Percentiles rank a stretch among this genome's conserved stretches.
Evolutionary conservation across 2,113 vertebrate species (phyloP).

Genomic region (Notarius quadriscutis): DNA sequence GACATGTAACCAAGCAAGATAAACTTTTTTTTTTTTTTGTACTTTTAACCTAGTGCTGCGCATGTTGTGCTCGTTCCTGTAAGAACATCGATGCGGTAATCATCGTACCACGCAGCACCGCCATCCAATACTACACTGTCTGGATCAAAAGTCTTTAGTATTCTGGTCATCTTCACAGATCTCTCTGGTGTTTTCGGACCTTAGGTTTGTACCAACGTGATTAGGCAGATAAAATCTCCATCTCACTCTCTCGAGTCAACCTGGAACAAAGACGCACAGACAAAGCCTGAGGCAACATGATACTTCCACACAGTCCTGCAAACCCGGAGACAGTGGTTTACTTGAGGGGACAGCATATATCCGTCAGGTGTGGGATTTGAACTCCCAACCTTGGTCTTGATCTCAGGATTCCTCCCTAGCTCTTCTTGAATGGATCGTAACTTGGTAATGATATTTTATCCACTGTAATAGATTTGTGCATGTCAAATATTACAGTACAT

Average conservation of each 20-base stretch:
- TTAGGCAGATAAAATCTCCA: conserved; percentile 27
- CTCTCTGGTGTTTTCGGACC: not conserved
- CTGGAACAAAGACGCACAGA: not conserved
- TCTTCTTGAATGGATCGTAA: not conserved
- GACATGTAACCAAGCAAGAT: not conserved
- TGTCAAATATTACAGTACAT: not conserved
- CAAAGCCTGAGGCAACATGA: conserved; percentile 15
- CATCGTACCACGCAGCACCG: not conserved
- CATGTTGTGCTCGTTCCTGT: not conserved
- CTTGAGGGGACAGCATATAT: not conserved
- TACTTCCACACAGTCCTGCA: not conserved
- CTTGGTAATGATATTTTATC: not conserved
- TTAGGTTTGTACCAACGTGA: not conserved
- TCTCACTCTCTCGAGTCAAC: not conserved
- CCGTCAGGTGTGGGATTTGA: not conserved
- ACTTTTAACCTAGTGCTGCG: not conserved
- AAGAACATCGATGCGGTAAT: not conserved
- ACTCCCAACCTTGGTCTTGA: not conserved
- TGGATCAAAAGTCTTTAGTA: not conserved
- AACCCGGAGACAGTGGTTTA: not conserved
- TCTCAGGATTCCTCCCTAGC: not conserved
- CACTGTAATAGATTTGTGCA: not conserved
- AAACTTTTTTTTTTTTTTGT: not conserved
- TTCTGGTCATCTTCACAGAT: conserved; percentile 2
- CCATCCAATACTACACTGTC: not conserved